These are phyloP conservation scores for Cariama cristata DNA, from an alignment of 2,113 vertebrate genomes.

Conservation along the genomic window DNA sequence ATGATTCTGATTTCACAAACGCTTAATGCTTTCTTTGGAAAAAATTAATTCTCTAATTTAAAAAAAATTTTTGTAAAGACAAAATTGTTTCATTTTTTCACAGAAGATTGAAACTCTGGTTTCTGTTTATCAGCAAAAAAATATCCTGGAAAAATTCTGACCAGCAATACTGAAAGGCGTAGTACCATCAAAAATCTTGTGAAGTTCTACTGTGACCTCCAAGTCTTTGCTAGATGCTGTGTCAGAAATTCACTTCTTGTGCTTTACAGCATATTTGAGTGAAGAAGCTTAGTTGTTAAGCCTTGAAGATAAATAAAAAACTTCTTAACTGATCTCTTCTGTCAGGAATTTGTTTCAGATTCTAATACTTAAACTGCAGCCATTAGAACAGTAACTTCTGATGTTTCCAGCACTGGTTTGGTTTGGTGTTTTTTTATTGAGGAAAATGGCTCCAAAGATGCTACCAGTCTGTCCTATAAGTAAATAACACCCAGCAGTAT, in stretches of 20 bases:
- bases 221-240: not conserved
- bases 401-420: not conserved
- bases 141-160: not conserved
- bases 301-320: not conserved
- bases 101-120: not conserved
- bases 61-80: not conserved
- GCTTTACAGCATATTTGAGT: not conserved
- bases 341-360: not conserved
- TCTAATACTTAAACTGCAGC: not conserved
- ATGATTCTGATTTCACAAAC: not conserved
- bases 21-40: not conserved
- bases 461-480: not conserved
- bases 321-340: not conserved
- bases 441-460: not conserved
- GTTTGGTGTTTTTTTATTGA: not conserved
- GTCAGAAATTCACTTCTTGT: not conserved
- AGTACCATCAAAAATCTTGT: not conserved
- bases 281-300: not conserved
- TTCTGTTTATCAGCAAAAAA: not conserved
- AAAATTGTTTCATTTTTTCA: not conserved
- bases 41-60: accelerated
- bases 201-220: not conserved
- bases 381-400: not conserved
- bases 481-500: not conserved
- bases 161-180: not conserved